Conservation (phyloP, 92 coral and sea anemone species). For the Umimayanthus chanpuru region DNA sequence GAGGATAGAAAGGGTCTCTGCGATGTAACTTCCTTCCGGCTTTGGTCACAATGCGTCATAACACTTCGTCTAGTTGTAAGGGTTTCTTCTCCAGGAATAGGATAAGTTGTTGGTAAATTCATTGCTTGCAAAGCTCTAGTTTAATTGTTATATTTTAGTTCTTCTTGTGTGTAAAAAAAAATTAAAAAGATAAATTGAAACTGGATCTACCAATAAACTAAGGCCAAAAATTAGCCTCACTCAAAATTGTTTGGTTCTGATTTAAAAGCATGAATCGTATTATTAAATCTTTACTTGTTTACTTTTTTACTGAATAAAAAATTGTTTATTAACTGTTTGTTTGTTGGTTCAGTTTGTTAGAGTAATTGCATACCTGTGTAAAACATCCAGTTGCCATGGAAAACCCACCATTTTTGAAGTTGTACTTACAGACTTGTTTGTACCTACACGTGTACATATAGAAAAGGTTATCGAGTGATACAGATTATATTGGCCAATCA, state of each 20-base stretch:
- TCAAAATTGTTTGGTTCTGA: neutral
- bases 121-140: too few species aligned
- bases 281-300: neutral
- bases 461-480: neutral
- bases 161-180: too few species aligned
- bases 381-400: neutral
- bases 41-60: too few species aligned
- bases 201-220: neutral
- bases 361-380: neutral
- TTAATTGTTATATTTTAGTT: too few species aligned
- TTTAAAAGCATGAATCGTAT: neutral
- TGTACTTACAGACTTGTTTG: neutral
- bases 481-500: neutral
- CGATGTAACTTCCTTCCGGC: too few species aligned
- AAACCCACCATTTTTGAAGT: constrained; percentile 1
- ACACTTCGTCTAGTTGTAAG: too few species aligned
- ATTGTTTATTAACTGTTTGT: neutral
- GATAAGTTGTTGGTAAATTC: too few species aligned
- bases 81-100: too few species aligned
- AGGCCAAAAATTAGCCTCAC: neutral
- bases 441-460: neutral
- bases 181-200: neutral
- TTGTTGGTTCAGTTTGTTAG: neutral
- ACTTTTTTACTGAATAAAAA: neutral
- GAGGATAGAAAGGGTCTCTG: too few species aligned